Conservation (phyloP, 1,140 invertebrate species). For the Musca domestica region DNA sequence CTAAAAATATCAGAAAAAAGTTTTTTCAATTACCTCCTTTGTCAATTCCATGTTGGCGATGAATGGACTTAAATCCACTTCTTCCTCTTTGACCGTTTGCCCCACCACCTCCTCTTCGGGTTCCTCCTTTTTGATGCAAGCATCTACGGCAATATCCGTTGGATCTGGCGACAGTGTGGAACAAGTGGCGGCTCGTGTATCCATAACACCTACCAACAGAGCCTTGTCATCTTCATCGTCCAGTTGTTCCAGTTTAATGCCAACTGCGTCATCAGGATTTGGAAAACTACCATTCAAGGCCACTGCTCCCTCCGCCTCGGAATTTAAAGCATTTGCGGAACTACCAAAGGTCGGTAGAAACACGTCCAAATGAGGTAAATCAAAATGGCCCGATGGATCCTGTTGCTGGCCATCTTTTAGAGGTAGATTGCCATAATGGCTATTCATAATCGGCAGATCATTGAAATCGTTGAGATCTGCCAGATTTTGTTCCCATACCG, state of each 20-base stretch:
- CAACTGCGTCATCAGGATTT: slow-evolving; percentile 37
- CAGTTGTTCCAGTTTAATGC: slow-evolving; percentile 34
- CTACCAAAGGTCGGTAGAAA: slow-evolving; percentile 31
- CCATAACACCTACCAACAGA: background rate
- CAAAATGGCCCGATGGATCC: slow-evolving; percentile 31
- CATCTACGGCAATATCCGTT: background rate
- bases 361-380: slow-evolving; percentile 34
- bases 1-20: too few relatives aligned
- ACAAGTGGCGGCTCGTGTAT: background rate
- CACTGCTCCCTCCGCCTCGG: slow-evolving; percentile 19
- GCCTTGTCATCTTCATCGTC: slow-evolving; percentile 26
- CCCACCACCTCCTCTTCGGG: slow-evolving; percentile 15
- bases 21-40: slow-evolving; percentile 22
- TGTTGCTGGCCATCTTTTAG: slow-evolving; percentile 47
- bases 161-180: background rate
- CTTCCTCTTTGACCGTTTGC: slow-evolving; percentile 27
- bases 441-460: slow-evolving; percentile 38
- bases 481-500: slow-evolving; percentile 51
- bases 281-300: slow-evolving; percentile 48
- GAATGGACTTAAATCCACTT: slow-evolving; percentile 31
- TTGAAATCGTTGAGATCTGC: slow-evolving; percentile 50
- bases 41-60: slow-evolving; percentile 18
- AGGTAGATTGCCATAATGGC: slow-evolving; percentile 43
- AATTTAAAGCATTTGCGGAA: slow-evolving; percentile 2
- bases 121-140: slow-evolving; percentile 15